Evolutionary conservation across 2,888 invertebrate species (phyloP), one percentile per base, ranked within the genome.

Genomic region (Mimas tiliae): DNA sequence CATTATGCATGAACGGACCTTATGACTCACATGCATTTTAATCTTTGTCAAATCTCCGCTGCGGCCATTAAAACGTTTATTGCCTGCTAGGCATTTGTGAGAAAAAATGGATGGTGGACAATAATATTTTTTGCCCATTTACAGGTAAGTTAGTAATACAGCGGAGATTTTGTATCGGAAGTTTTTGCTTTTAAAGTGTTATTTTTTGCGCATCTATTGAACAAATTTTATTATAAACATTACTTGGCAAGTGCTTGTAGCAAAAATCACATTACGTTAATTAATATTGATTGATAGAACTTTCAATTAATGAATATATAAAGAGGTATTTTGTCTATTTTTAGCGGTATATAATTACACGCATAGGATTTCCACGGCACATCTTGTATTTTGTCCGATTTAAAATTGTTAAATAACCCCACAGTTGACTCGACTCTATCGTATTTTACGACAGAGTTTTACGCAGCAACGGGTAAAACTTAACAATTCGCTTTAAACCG

Each of bases 371-470:
- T 27, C 27, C 27, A 27, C 27, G 27, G 27, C 1, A 27, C 27
- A 27, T 27, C 27, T 3, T 27, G 4, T 3, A 4, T 3, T 27
- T 27, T 27, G 27, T 12, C 6, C 42, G 58, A 58, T 58, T 58
- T 58, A 58, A 58, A 42, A 58, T 38, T 58, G 58, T 58, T 71
- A 68, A 70, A 65, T 71, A 68, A 63, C 42, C 9, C 42, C 1
- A 38, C 48, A n/a, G n/a, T n/a, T n/a, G 42, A 38, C 51, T 19
- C 38, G 50, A 16, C 50, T 47, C 63, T 63, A 63, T 63, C 63
- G 63, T 68, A 68, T 67, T 83, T 81, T 79, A 82, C 77, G 77
- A 78, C 67, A 71, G 67, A 68, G 65, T 42, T 74, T 74, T 74
- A 73, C 68, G 66, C 70, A 71, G 71, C 69, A 72, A 70, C 69